Conservation (phyloP, 2,888 invertebrate genomes). For the Aricia artaxerxes region DNA sequence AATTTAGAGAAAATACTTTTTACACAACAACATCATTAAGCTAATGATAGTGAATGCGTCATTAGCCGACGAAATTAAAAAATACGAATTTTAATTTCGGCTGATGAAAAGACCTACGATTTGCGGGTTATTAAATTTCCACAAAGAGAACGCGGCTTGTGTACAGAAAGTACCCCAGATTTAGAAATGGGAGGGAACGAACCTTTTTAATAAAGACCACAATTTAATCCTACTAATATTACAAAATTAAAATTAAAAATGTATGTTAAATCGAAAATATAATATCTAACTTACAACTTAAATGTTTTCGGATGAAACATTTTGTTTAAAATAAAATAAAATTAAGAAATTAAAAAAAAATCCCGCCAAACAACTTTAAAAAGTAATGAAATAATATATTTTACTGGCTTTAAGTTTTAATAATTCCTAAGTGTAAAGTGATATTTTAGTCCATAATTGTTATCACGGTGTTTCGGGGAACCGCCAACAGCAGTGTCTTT, state of each 20-base stretch:
- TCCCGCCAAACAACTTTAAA: too few species aligned
- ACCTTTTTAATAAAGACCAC: constrained; percentile 10
- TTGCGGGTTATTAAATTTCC: constrained; percentile 20
- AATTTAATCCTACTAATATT: background rate
- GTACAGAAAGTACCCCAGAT: background rate
- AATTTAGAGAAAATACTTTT: background rate
- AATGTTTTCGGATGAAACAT: too few species aligned
- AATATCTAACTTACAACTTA: too few species aligned
- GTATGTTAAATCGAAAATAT: background rate
- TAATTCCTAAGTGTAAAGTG: too few species aligned
- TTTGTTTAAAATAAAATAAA: too few species aligned
- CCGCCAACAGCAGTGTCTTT: too few species aligned
- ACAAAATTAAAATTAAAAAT: background rate
- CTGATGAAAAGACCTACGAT: constrained; percentile 1
- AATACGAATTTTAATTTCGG: constrained; percentile 16
- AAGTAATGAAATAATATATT: too few species aligned
- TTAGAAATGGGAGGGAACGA: constrained; percentile 1
- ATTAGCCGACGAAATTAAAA: background rate
- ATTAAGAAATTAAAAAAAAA: too few species aligned
- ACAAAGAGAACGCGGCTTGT: constrained; percentile 19
- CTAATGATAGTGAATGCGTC: constrained; percentile 16
- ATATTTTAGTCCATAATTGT: too few species aligned
- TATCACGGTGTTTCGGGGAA: too few species aligned
- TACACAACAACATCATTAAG: background rate
- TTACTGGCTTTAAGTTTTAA: too few species aligned